Evolutionary conservation across 2,797 vertebrate species (phyloP), one percentile per base, ranked within the genome.

Genomic region (Acrocephalus scirpaceus): DNA sequence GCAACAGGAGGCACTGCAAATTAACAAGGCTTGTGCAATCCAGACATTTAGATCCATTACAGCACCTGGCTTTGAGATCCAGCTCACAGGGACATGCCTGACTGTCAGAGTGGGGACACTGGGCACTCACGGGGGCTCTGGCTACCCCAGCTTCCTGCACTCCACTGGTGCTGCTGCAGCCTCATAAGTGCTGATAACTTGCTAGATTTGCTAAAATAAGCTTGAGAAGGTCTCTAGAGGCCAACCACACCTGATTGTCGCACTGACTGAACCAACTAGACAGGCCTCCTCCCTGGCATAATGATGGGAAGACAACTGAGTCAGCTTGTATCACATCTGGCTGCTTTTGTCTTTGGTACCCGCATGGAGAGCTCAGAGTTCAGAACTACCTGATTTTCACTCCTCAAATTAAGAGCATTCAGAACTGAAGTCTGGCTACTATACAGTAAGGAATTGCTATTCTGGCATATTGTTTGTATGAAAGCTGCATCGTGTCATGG

Each of bases 51-150:
- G 38, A 66, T 51, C 48, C 32, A 21, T 44, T 57, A 16, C 16
- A 73, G 16, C 15, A 8, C 45, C 44, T 94, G 72, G 10, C 38
- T 86, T 92, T 32, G 86, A 65, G 67, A 30, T 79, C 53, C 44
- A 83, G 56, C 65, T 84, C 27, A 8, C 13, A 21, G 48, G 30
- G 44, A 29, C 23, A 5, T 18, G 17, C 11, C 26, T 80, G 50
- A 13, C 47, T 5, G 0, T 22, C 0, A 1, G 32, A 74, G 13
- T 2, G 29, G 36, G 11, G 7, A 30, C 42, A 13, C 0, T 7
- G 45, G 16, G 29, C 25, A n/a, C 40, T 7, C 34, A 3, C 45
- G 42, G 51, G 26, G 30, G 6, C 32, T 88, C 70, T 58, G 70
- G 30, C 27, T 71, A 2, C 34, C 13, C 14, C 10, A 12, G 5